Base-by-base conservation (phyloP, 2,797 vertebrate species). In the Hippoglossus hippoglossus region DNA sequence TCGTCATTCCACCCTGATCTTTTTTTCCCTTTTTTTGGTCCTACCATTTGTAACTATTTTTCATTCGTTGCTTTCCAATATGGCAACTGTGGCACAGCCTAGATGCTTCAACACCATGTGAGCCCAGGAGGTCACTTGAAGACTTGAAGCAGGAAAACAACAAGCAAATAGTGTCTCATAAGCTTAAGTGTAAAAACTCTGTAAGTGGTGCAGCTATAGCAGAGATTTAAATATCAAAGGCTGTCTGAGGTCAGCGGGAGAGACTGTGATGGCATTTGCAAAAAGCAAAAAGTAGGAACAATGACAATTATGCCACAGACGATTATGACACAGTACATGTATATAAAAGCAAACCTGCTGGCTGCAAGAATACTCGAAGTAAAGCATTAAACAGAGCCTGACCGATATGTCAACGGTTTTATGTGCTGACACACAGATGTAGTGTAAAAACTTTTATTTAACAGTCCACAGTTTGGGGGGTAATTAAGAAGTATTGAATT, bases 191-290 rank as follows among this genome's bases (percentile, higher is more conserved):
- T 18, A 44, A 18, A 44, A 44, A 44, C 4, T 44, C 12, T 44
- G 4, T 18, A 53, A 49, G 44, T 60, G 21, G 24, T 53, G 12
- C 19, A 60, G 34, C 62, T 64, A 50, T 46, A 41, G 51, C 22
- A 31, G 57, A 0, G 26, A 57, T 67, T 75, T 57, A 62, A 62
- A 75, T 36, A 57, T 71, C 47, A 68, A 5, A 46, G 67, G 52
- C 51, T 49, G 46, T 60, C 24, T 64, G 54, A 68, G 51, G 75
- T 70, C 60, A 78, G 59, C 51, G 18, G 34, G 53, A 70, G 25
- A 76, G 39, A 50, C 6, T 1, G 47, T 19, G 36, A 26, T 69
- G 69, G 74, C 71, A 78, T 86, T 75, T 81, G 39, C 5, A 57
- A 46, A 60, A 69, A 65, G 63, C 46, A 69, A 41, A 41, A 26